These are phyloP conservation scores for Hypanus sabinus DNA, from an alignment of 2,113 vertebrate species.

Conservation along the genomic window DNA sequence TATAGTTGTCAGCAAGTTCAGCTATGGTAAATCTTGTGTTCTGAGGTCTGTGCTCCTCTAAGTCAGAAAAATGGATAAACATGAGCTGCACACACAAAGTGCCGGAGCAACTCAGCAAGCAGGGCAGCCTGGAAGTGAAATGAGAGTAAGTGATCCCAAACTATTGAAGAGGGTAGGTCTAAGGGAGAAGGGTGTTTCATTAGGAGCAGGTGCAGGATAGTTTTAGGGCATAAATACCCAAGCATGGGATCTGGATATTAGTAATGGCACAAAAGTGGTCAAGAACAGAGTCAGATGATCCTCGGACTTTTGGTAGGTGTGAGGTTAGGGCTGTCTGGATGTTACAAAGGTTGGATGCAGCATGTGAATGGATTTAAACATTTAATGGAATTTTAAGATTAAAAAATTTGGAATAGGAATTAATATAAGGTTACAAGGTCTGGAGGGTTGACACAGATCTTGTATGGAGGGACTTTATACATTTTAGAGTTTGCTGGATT, in stretches of 20 bases:
- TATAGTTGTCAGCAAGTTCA: neutral
- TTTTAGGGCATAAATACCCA: neutral
- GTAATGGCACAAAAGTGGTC: neutral
- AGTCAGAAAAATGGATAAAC: neutral
- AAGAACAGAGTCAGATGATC: neutral
- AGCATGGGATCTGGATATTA: neutral
- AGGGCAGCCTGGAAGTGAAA: neutral
- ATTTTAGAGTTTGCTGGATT: neutral
- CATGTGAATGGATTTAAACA: neutral
- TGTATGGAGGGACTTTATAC: too few species aligned
- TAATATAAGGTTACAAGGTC: neutral
- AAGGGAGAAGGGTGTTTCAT: neutral
- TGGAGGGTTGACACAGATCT: neutral
- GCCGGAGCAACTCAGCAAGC: too few species aligned
- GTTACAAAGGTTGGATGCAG: neutral
- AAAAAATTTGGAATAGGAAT: neutral
- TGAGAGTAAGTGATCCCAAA: neutral
- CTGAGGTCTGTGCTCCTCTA: neutral
- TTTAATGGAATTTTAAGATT: neutral
- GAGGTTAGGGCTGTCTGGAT: neutral
- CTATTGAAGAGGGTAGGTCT: neutral
- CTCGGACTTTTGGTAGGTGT: neutral
- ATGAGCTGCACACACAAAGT: neutral
- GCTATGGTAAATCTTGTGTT: neutral
- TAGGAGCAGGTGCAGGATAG: neutral